Evolutionary conservation across 2,113 vertebrate species (phyloP).

Genomic region (Glaucidium brasilianum): DNA sequence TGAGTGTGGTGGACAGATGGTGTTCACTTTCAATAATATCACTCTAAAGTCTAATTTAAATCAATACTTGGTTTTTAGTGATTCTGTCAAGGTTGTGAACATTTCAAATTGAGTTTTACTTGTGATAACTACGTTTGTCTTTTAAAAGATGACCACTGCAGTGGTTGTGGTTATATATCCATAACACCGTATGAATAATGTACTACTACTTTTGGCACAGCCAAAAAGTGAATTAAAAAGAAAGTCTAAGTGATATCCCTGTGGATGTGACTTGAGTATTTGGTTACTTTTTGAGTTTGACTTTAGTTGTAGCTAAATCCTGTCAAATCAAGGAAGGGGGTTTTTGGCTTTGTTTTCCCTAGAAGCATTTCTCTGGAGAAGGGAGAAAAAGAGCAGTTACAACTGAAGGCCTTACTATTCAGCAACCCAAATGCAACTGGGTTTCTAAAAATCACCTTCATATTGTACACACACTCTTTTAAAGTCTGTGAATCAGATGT

Average conservation of each 20-base stretch:
- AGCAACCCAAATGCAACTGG: background rate
- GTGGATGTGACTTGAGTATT: background rate
- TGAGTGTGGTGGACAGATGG: slow-evolving; percentile 21
- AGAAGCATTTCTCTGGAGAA: background rate
- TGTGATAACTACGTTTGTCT: background rate
- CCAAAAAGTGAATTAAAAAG: background rate
- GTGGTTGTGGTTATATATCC: background rate
- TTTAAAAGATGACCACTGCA: background rate
- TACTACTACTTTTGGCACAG: background rate
- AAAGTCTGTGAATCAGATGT: background rate
- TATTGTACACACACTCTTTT: background rate
- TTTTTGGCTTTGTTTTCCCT: background rate
- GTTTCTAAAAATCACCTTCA: background rate
- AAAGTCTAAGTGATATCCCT: background rate
- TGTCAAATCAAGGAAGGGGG: background rate
- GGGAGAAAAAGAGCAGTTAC: background rate
- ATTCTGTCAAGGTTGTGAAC: background rate
- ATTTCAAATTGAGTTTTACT: background rate
- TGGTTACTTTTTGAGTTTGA: background rate
- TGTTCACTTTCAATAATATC: background rate
- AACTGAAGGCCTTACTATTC: background rate
- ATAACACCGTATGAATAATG: rapidly evolving
- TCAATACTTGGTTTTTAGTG: background rate
- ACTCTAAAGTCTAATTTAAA: slow-evolving; percentile 20
- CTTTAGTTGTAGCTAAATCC: background rate